Evolutionary conservation across 2,888 invertebrate genomes (phyloP).

Genomic region (Clepsis dumicolana): DNA sequence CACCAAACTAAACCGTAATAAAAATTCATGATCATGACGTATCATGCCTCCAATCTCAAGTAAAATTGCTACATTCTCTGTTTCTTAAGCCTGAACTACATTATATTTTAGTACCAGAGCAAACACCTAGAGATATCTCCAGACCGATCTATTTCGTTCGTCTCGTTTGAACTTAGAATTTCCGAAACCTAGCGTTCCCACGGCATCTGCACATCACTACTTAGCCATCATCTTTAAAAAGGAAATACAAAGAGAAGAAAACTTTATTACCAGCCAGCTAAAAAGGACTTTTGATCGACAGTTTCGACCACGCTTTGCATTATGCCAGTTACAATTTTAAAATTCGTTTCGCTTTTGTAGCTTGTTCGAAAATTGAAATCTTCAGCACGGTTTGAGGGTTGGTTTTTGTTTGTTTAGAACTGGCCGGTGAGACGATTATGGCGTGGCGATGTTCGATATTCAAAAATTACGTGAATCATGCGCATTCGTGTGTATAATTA

Average conservation of each 20-base stretch:
- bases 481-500: conserved; percentile 78
- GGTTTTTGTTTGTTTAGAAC: conserved; percentile 44
- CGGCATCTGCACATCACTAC: conserved; percentile 74
- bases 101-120: conserved; percentile 48
- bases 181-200: conserved; percentile 78
- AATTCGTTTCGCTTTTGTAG: conserved; percentile 48
- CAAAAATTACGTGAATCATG: conserved; percentile 79
- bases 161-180: conserved; percentile 66
- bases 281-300: conserved; percentile 40
- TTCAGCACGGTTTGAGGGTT: conserved; percentile 36
- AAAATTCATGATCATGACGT: conserved; percentile 21
- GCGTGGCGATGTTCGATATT: conserved; percentile 62
- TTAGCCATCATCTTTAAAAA: conserved; percentile 58
- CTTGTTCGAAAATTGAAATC: conserved; percentile 45
- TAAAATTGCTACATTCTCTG: conserved; percentile 14
- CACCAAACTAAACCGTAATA: conserved; percentile 19
- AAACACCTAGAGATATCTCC: conserved; percentile 61
- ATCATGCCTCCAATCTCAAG: conserved; percentile 17
- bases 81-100: conserved; percentile 43
- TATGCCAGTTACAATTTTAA: conserved; percentile 64
- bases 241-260: conserved; percentile 49
- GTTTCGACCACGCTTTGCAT: conserved; percentile 62
- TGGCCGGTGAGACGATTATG: conserved; percentile 57
- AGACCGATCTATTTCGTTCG: conserved; percentile 68
- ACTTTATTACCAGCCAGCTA: conserved; percentile 47